Base-by-base conservation (phyloP, 2,113 vertebrate genomes). In the Argyrosomus japonicus region DNA sequence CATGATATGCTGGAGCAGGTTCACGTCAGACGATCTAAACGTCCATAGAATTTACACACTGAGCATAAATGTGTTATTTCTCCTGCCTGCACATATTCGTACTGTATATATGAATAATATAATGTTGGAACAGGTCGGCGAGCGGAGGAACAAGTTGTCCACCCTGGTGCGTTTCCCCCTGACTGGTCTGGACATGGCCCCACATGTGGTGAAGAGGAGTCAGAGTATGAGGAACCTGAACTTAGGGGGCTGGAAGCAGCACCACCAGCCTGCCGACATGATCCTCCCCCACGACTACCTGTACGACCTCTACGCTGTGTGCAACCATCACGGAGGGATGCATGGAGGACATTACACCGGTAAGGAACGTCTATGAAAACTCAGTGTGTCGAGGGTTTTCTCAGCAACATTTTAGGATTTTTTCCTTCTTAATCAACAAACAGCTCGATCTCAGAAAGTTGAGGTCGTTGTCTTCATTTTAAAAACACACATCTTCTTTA, bases 311-410 rank as follows among this genome's bases (percentile, higher is more conserved):
- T 99, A 99, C 0, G 98, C 97, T 0, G 97, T 99, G 90, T 99
- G 98, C 89, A 99, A 99, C 93, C 98, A 99, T 92, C 98, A 99
- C 0, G 98, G 98, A 87, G 97, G 97, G 84, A 96, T 99, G 96
- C 97, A 99, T 56, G 97, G 98, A 12, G 98, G 98, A 63, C 98
- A 99, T 91, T 99, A 99, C 90, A 99, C 98, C 29, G 98, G 97
- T 98, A 88, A 25, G 87, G 25, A 64, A 19, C 5, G 29, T 32
- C 29, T 5, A 0, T 32, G 29, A 5, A 32, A 32, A 32, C 29
- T 32, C 29, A 32, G 29, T 5, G 4, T 0, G 29, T 29, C 29
- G 3, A n/a, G n/a, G n/a, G 29, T 29, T 29, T 29, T 29, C 29
- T 29, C 29, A 32, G 29, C 5, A 32, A 32, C 25, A 27, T 27